Conservation (phyloP, 2,113 vertebrate genomes). For the Heptranchias perlo region DNA sequence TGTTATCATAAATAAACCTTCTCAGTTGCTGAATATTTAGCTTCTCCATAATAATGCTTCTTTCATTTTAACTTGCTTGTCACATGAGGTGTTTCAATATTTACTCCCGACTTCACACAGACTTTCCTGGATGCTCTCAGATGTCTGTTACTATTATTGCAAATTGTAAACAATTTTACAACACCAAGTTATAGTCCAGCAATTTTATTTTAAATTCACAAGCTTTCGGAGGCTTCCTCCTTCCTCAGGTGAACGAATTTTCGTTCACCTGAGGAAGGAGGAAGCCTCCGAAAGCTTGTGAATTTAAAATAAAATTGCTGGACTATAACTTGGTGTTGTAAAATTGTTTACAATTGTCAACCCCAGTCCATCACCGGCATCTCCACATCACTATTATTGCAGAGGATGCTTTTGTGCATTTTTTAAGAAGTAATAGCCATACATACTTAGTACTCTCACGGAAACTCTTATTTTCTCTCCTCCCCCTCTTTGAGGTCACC, state of each 20-base stretch:
- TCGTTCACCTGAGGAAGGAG: too few relatives aligned
- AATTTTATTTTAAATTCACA: too few relatives aligned
- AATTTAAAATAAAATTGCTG: too few relatives aligned
- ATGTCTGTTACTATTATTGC: background rate
- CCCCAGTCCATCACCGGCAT: too few relatives aligned
- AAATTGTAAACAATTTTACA: too few relatives aligned
- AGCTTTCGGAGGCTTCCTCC: too few relatives aligned
- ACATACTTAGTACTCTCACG: background rate
- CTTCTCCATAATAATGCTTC: background rate
- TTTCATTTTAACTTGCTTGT: background rate
- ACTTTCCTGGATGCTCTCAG: background rate
- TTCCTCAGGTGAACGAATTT: too few relatives aligned
- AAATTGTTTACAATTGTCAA: too few relatives aligned
- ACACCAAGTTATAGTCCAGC: too few relatives aligned
- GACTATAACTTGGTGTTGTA: too few relatives aligned
- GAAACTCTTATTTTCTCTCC: background rate
- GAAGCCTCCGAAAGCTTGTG: too few relatives aligned
- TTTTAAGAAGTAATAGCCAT: background rate
- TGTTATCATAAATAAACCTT: background rate
- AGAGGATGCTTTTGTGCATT: background rate
- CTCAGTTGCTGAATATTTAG: background rate
- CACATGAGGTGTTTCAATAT: background rate
- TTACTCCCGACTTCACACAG: background rate
- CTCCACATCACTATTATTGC: background rate
- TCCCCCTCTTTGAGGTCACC: background rate